phyloP scores from a whole-genome alignment of 1,140 invertebrate genomes.

The Mactra quadrangularis region DNA sequence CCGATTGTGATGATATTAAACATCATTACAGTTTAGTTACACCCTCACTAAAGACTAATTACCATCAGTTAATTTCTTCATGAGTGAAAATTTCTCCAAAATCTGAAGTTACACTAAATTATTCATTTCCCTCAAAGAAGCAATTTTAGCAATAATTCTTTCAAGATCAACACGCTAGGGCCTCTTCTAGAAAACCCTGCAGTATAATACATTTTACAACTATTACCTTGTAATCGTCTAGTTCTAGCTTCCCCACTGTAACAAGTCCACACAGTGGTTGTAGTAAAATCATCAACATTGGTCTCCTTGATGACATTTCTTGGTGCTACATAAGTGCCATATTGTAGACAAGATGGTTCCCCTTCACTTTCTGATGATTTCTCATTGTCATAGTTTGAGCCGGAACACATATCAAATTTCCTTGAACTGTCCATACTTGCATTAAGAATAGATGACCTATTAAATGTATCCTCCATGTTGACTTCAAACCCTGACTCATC shows the following conservation, averaged over 20 bases:
- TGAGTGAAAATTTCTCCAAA: too few species aligned
- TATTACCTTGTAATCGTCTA: conserved; percentile 53
- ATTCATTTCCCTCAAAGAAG: too few species aligned
- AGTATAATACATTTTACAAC: too few species aligned
- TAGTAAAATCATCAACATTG: conserved; percentile 59
- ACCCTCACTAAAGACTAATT: too few species aligned
- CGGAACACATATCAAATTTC: too few species aligned
- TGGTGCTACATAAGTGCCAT: conserved; percentile 59
- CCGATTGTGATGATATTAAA: too few species aligned
- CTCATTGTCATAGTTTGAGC: background rate
- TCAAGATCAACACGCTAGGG: too few species aligned
- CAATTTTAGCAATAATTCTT: too few species aligned
- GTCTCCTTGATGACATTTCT: conserved; percentile 52
- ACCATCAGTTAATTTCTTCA: too few species aligned
- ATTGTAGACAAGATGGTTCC: conserved; percentile 31
- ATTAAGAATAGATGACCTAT: background rate
- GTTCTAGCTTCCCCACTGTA: conserved; percentile 52
- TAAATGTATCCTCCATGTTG: background rate
- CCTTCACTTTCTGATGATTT: conserved; percentile 5
- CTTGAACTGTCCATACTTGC: conserved; percentile 8
- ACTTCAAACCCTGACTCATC: conserved; percentile 41
- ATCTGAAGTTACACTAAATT: too few species aligned
- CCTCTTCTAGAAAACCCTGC: too few species aligned
- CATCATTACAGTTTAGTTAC: too few species aligned
- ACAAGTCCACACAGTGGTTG: conserved; percentile 51